Evolutionary conservation across 2,113 vertebrate species (phyloP).

Genomic region (Canis aureus): DNA sequence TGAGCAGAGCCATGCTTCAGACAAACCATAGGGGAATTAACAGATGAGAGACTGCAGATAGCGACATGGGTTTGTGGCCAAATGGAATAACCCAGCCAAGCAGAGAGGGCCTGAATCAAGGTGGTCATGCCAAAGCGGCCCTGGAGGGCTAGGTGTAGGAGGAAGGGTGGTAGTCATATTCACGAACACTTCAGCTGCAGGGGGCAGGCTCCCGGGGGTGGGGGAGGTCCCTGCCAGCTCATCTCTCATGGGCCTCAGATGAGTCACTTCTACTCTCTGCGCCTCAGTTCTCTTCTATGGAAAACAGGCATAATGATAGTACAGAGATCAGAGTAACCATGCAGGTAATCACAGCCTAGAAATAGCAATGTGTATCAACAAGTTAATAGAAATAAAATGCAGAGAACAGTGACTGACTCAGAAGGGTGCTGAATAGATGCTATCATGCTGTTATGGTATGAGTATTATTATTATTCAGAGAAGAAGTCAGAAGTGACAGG

Average conservation of each 20-base stretch:
- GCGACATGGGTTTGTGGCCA: neutral
- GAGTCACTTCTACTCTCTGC: neutral
- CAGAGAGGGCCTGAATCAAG: neutral
- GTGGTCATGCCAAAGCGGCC: neutral
- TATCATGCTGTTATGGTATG: too few relatives aligned
- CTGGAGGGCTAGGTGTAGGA: neutral
- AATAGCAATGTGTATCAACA: neutral
- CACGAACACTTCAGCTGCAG: too few relatives aligned
- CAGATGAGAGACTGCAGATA: neutral
- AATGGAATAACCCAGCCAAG: neutral
- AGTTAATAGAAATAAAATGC: neutral
- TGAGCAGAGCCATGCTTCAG: neutral
- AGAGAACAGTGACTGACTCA: neutral
- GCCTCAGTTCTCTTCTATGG: neutral
- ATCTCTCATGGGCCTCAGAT: neutral
- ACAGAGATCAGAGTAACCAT: neutral
- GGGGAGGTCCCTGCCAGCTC: neutral
- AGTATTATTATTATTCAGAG: neutral
- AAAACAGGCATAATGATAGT: neutral
- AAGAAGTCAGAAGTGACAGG: neutral
- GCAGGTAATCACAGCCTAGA: neutral
- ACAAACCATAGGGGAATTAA: neutral
- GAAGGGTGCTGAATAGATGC: neutral
- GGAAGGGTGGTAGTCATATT: too few relatives aligned
- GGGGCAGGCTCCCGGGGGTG: accelerated